Base-by-base conservation (phyloP, 2,797 vertebrate species). In the Oreonectes daqikongensis region DNA sequence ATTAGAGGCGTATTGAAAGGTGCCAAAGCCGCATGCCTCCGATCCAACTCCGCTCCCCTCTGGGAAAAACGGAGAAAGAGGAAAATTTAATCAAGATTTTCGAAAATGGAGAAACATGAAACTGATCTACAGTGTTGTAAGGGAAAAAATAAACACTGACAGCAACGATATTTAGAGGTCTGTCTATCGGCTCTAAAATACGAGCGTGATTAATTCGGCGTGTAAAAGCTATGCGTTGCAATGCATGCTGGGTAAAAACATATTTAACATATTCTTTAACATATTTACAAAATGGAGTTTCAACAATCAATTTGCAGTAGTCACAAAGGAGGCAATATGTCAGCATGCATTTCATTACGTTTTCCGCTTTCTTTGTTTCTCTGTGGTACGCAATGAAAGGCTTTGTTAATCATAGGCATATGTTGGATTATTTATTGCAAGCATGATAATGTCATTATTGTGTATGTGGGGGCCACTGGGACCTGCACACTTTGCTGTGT, bases 391-490 rank as follows among this genome's bases (percentile, higher is more conserved):
- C 67, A 79, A 77, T 84, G 80, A 85, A 81, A 83, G 72, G 69
- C 64, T 81, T 82, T 82, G 79, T 80, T 83, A 80, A 83, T 83
- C 82, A 78, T 69, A 79, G 52, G 74, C 71, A 83, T 81, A 70
- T 80, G 80, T 60, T 80, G 63, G 79, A 80, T 83, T 83, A 85
- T 83, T 85, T 83, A 81, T 84, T 82, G 77, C 80, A 74, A 72
- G 79, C 77, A 78, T 82, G 77, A 82, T 82, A 85, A 84, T 81
- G 77, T 81, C 79, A 81, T 87, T 84, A 83, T 81, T 77, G 75
- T 75, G 77, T 72, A 82, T 69, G 81, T 68, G 22, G 71, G n/a
- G 59, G 57, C 79, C 65, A 81, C 76, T 52, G 79, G 81, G 81
- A 82, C 72, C 26, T 48, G 57, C 73, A 73, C 40, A 52, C 74